Base-by-base conservation (phyloP, 2,888 invertebrate genomes). In the Drosophila meridionalis region DNA sequence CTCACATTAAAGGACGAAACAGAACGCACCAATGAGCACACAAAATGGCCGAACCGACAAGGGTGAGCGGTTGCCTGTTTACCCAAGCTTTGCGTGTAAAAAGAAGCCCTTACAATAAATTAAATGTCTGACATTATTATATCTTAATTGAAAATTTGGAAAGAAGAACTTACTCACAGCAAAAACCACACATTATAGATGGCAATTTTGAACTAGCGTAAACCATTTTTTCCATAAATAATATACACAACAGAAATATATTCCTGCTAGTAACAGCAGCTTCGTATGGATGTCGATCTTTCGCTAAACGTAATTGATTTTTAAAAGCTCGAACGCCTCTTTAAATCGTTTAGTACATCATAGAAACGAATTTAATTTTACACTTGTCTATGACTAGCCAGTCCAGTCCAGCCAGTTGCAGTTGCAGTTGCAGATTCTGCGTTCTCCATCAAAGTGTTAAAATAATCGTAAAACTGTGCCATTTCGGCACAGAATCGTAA, bases 91-190 rank as follows among this genome's bases (percentile, higher is more conserved):
- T 82, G 81, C 90, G 86, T 88, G 88, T 69, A 71, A 62, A 70
- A 69, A 74, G 64, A 76, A 74, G 56, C 70, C 69, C 69, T 77
- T 80, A 64, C 91, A 78, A 92, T 92, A 92, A 92, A 92, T 92
- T 92, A 91, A 92, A 84, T 89, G 83, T 82, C 89, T 90, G 92
- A 86, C 91, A 92, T 91, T 92, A 92, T 92, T 92, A 90, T 91
- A 84, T 90, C 83, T 76, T 90, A 91, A 90, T 87, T 89, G 84
- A 90, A 86, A 73, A 80, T 47, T 38, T 38, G 50, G 78, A 75
- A 74, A 34, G 61, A 56, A 52, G 7, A 26, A 50, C 43, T 55
- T 12, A 42, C 40, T 7, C 26, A 50, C 40, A 42, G 8, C 48
- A n/a, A 50, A 8, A 55, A 26, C 69, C 11, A 74, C 73, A 55